Base-by-base conservation (phyloP, 2,797 vertebrate genomes). In the Xenops minutus region DNA sequence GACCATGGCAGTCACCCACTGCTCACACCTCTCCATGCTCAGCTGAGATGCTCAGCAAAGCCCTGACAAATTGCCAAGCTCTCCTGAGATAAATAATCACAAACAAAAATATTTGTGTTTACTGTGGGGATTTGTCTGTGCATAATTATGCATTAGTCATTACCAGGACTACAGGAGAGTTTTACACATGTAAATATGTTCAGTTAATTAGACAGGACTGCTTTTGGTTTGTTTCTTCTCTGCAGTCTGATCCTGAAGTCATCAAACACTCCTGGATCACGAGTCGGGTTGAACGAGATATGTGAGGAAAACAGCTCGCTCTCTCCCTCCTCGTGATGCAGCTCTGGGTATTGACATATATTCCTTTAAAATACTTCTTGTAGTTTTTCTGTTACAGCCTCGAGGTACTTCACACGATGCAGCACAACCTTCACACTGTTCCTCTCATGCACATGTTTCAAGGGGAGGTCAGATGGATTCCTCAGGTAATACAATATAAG, bases 51-150 rank as follows among this genome's bases (percentile, higher is more conserved):
- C 89, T 91, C 81, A 10, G 87, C 76, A 64, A 61, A 92, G 75
- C 89, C 89, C 89, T 88, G 89, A 96, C 92, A 96, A 95, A 96
- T 92, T 91, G 88, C 93, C 95, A 68, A 75, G 95, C 87, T 89
- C 96, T 96, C 96, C 89, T 29, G 94, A 95, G 97, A 96, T 79
- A 96, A 94, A 93, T 93, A 95, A 96, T 96, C 94, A 55, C 95
- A 97, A 97, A 97, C 94, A 95, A 97, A 97, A 95, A 93, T 97
- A 97, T 97, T 97, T 97, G 96, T 97, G 94, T 97, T 97, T 96
- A 89, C 97, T 97, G 95, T 92, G 94, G 96, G 97, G 97, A 97
- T 96, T 97, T 97, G 96, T 95, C 96, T 96, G 75, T 67, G 97
- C 97, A 96, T 97, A 97, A 97, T 97, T 96, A 97, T 95, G 96